Conservation (phyloP, 2,797 vertebrate genomes). For the Darevskia mixta region DNA sequence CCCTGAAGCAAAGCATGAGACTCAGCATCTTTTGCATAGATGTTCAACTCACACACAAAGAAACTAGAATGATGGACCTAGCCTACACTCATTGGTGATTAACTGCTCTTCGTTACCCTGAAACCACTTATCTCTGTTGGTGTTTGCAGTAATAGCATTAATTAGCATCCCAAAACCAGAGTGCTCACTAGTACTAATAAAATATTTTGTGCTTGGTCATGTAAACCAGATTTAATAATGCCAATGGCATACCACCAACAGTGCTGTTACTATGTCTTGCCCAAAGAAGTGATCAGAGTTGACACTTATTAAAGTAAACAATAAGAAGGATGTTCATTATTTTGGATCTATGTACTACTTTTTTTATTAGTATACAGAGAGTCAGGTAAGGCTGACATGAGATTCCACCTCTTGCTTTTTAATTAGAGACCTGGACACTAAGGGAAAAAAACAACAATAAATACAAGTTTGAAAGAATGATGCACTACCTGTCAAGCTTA, state of each 20-base stretch:
- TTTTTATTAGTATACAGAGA: slow-evolving; percentile 2
- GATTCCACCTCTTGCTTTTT: slow-evolving; percentile 34
- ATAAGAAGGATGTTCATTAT: slow-evolving; percentile 16
- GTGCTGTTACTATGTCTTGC: background rate
- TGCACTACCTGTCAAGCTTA: slow-evolving; percentile 32
- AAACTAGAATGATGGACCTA: background rate
- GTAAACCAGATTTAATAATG: slow-evolving; percentile 5
- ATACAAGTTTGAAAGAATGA: slow-evolving; percentile 20
- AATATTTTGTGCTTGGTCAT: slow-evolving; percentile 34
- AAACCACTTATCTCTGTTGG: background rate
- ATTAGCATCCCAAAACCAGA: background rate
- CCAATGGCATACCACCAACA: slow-evolving; percentile 4
- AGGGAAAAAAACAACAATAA: slow-evolving; percentile 34
- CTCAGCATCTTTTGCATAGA: background rate
- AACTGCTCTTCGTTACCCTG: background rate
- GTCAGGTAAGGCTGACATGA: slow-evolving; percentile 5
- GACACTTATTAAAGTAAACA: background rate
- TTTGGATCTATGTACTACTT: background rate
- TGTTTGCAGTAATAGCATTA: background rate
- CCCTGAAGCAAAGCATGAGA: background rate
- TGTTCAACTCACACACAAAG: background rate
- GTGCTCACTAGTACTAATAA: background rate
- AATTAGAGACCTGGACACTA: slow-evolving; percentile 39
- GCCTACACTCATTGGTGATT: background rate
- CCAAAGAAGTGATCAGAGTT: slow-evolving; percentile 7